Base-by-base conservation (phyloP, 2,113 vertebrate genomes). In the Antidorcas marsupialis region DNA sequence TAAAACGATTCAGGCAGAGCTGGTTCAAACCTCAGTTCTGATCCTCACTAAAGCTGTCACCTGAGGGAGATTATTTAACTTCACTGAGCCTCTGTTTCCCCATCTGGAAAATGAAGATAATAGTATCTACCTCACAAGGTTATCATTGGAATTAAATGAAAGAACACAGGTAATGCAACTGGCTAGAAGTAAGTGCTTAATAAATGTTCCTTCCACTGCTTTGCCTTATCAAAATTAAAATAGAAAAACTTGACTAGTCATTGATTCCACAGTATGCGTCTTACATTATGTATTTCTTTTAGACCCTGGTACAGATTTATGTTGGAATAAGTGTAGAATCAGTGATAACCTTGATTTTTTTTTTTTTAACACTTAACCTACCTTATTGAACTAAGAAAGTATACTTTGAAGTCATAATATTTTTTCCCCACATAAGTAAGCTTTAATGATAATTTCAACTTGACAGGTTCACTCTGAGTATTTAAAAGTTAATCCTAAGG, bases 71-170 rank as follows among this genome's bases (percentile, higher is more conserved):
- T 92, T 92, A 87, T 91, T 89, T 95, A 81, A 94, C 25, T 87
- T 91, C 36, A 23, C 36, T 84, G 60, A 91, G 47, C 74, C 85
- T 94, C 91, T 94, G 27, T 96, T 95, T 94, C 39, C 79, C 62
- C 57, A 62, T 94, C 59, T 96, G 91, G 64, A 93, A 88, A 94
- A 96, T 33, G 64, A 93, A 96, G 33, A 78, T 95, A 81, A 33
- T 97, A 50, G 67, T 88, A 62, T 86, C 59, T 84, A 33, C 47
- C 36, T 97, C 88, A 91, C 74, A 88, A 79, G 30, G 14, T 85
- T 91, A 92, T 55, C 83, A 87, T 23, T 92, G 43, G n/a, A 97
- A 52, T 95, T 91, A 91, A 89, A 89, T 88, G 91, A 94, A 95
- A 94, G 62, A 85, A 76, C 43, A 57, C n/a, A 47, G 43, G 62